phyloP scores from a whole-genome alignment of 2,113 vertebrate species.

The Spheniscus mendiculus region DNA sequence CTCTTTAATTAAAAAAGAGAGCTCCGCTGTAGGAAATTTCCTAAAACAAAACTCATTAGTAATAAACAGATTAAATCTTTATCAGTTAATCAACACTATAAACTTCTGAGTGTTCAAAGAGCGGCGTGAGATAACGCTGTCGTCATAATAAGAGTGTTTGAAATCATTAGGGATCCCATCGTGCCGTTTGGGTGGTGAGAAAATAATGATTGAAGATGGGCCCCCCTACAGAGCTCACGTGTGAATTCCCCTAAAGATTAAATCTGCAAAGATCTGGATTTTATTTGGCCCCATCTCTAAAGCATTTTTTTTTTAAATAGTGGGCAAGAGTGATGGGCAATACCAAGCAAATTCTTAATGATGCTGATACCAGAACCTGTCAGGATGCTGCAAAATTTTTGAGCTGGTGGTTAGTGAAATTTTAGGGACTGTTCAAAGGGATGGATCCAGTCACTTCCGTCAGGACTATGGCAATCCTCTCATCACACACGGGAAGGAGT shows the following conservation, averaged over 20 bases:
- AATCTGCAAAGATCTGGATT: not conserved
- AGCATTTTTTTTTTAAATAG: not conserved
- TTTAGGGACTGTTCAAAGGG: not conserved
- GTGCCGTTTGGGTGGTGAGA: conserved; percentile 11
- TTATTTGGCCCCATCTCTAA: not conserved
- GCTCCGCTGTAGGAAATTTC: not conserved
- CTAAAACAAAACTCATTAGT: conserved; percentile 43
- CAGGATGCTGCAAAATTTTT: not conserved
- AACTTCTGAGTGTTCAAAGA: conserved; percentile 30
- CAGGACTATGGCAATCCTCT: not conserved
- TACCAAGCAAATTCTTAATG: not conserved
- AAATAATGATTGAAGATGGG: conserved; percentile 41
- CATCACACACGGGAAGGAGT: fast-evolving
- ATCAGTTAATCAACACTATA: conserved; percentile 57
- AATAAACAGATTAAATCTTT: conserved; percentile 55
- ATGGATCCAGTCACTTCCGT: not conserved
- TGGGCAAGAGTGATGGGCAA: not conserved
- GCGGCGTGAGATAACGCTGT: conserved; percentile 7
- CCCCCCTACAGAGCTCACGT: not conserved
- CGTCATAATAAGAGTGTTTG: not conserved
- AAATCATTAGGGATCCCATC: conserved; percentile 5
- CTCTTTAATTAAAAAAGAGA: conserved; percentile 55
- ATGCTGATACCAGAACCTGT: not conserved
- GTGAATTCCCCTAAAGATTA: conserved; percentile 8
- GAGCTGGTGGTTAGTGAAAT: not conserved